A percentile compares a stretch with the other conserved stretches of the same genome.
phyloP scores from a whole-genome alignment of 2,113 vertebrate genomes.

The Odobenus rosmarus region DNA sequence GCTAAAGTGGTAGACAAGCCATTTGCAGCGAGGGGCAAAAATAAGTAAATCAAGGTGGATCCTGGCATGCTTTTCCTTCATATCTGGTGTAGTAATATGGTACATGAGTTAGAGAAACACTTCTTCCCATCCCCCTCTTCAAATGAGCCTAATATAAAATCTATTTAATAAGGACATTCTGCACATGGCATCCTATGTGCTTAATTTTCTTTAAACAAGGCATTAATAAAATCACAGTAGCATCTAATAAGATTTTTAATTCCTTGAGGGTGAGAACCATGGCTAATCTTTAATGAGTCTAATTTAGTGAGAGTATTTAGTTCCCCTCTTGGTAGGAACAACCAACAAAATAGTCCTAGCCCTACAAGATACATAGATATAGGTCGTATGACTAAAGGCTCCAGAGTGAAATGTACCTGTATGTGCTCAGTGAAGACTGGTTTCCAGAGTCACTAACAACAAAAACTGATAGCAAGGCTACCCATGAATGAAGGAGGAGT shows the following conservation, averaged over 20 bases:
- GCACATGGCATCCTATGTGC: conserved; percentile 19
- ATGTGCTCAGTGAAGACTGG: background rate
- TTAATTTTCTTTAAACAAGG: conserved; percentile 70
- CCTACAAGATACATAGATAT: background rate
- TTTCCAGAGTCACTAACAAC: background rate
- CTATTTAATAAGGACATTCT: conserved; percentile 38
- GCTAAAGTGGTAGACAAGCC: background rate
- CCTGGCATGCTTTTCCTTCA: background rate
- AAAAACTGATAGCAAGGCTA: background rate
- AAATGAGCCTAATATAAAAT: conserved; percentile 36
- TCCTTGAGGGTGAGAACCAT: conserved; percentile 59
- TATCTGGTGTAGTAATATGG: background rate
- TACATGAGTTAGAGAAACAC: background rate
- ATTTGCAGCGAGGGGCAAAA: background rate
- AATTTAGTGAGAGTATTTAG: conserved; percentile 38
- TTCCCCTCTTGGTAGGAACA: conserved; percentile 25
- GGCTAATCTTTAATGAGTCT: conserved; percentile 57
- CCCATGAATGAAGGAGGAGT: no score
- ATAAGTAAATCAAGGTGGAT: background rate
- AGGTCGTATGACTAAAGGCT: background rate
- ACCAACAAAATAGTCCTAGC: background rate
- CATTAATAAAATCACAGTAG: conserved; percentile 67
- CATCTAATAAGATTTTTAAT: conserved; percentile 68
- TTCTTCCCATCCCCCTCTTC: background rate
- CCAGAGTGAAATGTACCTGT: background rate